Conservation (phyloP, 1,140 invertebrate species). For the Camponotus pennsylvanicus region DNA sequence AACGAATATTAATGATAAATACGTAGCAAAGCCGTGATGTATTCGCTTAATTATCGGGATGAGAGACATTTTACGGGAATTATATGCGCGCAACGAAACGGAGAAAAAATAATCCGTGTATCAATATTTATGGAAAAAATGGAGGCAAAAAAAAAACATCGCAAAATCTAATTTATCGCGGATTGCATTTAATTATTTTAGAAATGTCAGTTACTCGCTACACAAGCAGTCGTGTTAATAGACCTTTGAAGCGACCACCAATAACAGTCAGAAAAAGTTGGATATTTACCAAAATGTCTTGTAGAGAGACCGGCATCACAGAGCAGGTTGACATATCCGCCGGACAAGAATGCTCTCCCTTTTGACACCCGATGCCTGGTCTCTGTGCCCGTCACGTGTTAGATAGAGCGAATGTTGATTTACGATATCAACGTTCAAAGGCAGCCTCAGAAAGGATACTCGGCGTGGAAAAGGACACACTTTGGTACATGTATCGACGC, state of each 20-base stretch:
- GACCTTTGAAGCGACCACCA: not conserved
- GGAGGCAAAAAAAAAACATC: not conserved
- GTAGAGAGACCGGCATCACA: slow-evolving; percentile 85
- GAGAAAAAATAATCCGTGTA: not conserved
- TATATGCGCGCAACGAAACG: not conserved
- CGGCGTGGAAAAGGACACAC: not conserved
- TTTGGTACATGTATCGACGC: not conserved
- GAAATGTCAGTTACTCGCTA: not conserved
- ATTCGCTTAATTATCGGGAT: slow-evolving; percentile 7
- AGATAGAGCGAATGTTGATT: slow-evolving; percentile 37
- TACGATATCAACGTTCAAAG: slow-evolving; percentile 29
- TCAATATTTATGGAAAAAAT: slow-evolving; percentile 18
- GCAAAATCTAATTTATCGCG: not conserved
- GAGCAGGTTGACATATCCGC: slow-evolving; percentile 83
- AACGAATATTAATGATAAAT: not conserved
- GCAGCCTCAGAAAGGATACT: slow-evolving; percentile 15
- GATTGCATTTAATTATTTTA: not conserved
- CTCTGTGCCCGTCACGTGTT: slow-evolving; percentile 18
- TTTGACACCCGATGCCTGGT: slow-evolving; percentile 51
- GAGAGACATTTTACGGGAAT: not conserved
- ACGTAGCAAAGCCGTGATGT: not conserved
- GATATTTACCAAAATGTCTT: slow-evolving; percentile 85
- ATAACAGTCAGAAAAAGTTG: slow-evolving; percentile 19
- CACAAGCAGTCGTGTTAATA: slow-evolving; percentile 23
- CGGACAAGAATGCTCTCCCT: slow-evolving; percentile 38